Evolutionary conservation across 2,113 vertebrate species (phyloP).

Genomic region (Otocyon megalotis): DNA sequence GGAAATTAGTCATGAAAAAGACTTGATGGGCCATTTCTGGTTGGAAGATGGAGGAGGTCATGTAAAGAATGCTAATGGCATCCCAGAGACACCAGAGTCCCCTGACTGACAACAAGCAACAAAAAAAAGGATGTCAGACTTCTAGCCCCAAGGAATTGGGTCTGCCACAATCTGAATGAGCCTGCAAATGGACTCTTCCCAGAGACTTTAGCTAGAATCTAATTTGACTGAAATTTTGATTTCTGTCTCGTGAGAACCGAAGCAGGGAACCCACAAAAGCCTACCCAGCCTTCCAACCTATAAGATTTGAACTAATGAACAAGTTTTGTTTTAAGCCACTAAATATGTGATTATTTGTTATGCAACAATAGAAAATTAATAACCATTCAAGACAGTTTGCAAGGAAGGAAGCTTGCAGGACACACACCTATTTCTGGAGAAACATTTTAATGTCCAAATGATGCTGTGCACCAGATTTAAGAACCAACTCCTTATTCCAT

Average conservation of each 20-base stretch:
- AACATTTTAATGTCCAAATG: not conserved
- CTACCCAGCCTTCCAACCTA: not conserved
- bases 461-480: not conserved
- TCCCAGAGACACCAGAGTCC: not conserved
- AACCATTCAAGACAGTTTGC: not conserved
- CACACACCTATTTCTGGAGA: not conserved
- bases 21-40: not conserved
- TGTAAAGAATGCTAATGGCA: not conserved
- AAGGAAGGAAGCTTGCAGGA: not conserved
- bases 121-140: not conserved
- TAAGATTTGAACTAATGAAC: not conserved
- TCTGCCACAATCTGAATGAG: not conserved
- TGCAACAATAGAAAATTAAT: not conserved
- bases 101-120: not conserved
- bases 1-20: not conserved
- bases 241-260: not conserved
- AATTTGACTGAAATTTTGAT: not conserved
- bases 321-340: not conserved
- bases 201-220: not conserved
- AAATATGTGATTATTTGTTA: not conserved
- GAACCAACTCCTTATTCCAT: not conserved
- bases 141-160: not conserved
- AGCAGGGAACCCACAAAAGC: not conserved
- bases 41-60: not conserved
- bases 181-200: not conserved